Percentiles rank a stretch among this genome's conserved stretches.
phyloP scores from a whole-genome alignment of 2,113 vertebrate species.

The Crotalus horridus region DNA sequence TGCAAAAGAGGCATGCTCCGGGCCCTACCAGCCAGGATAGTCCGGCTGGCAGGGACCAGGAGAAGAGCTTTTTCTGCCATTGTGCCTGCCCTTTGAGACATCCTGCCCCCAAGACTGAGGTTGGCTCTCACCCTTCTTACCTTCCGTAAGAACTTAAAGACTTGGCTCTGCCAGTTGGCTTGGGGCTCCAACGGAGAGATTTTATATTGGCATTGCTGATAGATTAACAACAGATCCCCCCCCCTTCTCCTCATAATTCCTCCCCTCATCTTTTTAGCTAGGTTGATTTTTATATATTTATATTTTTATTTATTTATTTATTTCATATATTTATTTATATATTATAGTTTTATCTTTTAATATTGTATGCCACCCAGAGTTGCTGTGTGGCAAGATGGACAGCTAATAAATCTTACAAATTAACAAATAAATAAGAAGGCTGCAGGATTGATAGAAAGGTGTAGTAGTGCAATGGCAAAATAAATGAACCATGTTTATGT shows the following conservation, averaged over 20 bases:
- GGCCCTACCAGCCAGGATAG: background rate
- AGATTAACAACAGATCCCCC: background rate
- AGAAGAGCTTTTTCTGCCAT: background rate
- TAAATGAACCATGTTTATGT: background rate
- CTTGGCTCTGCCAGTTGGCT: background rate
- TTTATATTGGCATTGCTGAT: background rate
- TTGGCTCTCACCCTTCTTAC: background rate
- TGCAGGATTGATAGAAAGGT: background rate
- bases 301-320: background rate
- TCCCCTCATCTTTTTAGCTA: background rate
- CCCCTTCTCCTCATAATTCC: background rate
- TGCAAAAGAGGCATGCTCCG: background rate
- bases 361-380: background rate
- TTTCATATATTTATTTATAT: background rate
- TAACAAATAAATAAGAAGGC: background rate
- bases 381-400: background rate
- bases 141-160: background rate
- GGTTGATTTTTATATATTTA: background rate
- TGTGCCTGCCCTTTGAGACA: background rate
- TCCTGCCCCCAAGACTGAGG: background rate
- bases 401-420: background rate
- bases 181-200: background rate
- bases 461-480: background rate
- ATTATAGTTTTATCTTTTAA: background rate
- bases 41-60: background rate